phyloP scores from a whole-genome alignment of 2,113 vertebrate genomes.

The Brevimyrus niger region DNA sequence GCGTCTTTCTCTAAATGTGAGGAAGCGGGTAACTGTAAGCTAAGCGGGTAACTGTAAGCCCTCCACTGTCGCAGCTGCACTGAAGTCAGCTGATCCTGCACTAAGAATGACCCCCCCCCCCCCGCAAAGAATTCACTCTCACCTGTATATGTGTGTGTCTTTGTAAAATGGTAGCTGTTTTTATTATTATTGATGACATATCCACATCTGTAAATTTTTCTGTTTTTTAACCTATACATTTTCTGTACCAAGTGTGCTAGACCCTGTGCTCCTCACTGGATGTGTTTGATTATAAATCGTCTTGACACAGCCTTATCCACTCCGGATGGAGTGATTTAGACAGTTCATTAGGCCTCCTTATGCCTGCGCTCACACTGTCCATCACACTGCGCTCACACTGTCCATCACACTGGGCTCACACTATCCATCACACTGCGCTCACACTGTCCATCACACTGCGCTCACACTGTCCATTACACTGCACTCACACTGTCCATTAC shows the following conservation, averaged over 20 bases:
- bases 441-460: neutral
- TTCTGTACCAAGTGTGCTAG: neutral
- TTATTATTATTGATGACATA: neutral
- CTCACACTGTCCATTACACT: neutral
- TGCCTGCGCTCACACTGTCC: neutral
- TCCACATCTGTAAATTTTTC: neutral
- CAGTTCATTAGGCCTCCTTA: neutral
- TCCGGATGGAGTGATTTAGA: neutral
- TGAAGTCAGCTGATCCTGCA: neutral
- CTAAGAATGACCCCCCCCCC: neutral
- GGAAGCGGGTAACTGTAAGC: neutral
- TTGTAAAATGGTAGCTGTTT: neutral
- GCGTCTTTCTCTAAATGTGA: neutral
- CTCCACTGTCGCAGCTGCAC: neutral
- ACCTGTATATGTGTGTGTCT: neutral
- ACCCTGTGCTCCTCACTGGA: neutral
- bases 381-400: no score
- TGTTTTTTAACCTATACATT: neutral
- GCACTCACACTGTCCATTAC: neutral
- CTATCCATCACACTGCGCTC: neutral
- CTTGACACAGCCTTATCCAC: neutral
- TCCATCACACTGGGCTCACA: neutral
- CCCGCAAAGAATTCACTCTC: neutral
- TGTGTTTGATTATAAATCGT: neutral
- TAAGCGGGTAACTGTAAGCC: neutral